Percentiles rank a stretch among this genome's conserved stretches.
Conservation (phyloP, 2,888 invertebrate genomes). For the Watsonalla binaria region DNA sequence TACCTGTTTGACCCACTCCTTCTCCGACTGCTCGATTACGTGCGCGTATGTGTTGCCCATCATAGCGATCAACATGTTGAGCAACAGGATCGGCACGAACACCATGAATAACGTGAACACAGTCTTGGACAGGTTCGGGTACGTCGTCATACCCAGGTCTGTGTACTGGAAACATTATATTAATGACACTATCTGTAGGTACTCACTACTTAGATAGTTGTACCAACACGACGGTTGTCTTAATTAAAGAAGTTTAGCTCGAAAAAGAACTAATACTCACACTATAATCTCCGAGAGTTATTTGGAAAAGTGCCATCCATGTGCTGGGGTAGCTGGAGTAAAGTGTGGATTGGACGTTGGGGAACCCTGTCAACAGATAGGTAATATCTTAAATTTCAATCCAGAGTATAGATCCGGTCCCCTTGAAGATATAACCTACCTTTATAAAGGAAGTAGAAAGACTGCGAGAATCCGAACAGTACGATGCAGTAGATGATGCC, state of each 20-base stretch:
- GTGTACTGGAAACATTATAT: slow-evolving; percentile 85
- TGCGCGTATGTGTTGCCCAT: slow-evolving; percentile 99
- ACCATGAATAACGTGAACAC: slow-evolving; percentile 99
- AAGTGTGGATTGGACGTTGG: slow-evolving; percentile 87
- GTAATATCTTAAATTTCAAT: background rate
- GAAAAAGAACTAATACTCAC: slow-evolving; percentile 76
- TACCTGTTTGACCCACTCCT: slow-evolving; percentile 98
- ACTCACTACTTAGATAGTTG: slow-evolving; percentile 15
- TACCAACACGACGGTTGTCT: slow-evolving; percentile 3
- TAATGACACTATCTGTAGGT: no score
- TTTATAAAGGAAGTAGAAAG: slow-evolving; percentile 96
- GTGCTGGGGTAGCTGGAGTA: slow-evolving; percentile 93
- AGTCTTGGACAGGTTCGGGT: slow-evolving; percentile 94
- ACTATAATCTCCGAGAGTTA: slow-evolving; percentile 98
- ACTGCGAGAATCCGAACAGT: slow-evolving; percentile 96
- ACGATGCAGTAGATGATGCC: slow-evolving; percentile 98
- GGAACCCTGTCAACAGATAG: slow-evolving; percentile 78
- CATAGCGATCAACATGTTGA: slow-evolving; percentile 99
- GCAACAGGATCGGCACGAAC: slow-evolving; percentile 95
- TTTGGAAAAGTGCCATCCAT: slow-evolving; percentile 98
- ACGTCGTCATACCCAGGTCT: slow-evolving; percentile 92
- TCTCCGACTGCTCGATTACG: slow-evolving; percentile 98
- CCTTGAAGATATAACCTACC: slow-evolving; percentile 47
- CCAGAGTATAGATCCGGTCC: background rate
- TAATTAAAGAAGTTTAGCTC: background rate